Base-by-base conservation (phyloP, 1,140 invertebrate genomes). In the Cydia pomonella region DNA sequence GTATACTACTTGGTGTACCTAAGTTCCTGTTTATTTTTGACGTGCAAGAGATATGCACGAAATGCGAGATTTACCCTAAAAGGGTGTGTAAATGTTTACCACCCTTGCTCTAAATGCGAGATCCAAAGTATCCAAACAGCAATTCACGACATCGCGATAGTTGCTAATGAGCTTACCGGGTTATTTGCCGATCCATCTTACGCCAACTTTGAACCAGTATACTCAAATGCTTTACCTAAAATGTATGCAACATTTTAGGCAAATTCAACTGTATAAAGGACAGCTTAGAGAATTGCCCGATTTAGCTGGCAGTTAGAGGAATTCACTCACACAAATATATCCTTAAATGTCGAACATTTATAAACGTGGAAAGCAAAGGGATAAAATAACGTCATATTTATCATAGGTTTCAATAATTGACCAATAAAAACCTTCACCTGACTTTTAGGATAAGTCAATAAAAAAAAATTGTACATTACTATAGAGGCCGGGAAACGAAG, bases 181-280 rank as follows among this genome's bases (percentile, higher is more conserved):
- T 82, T 75, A 76, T 75, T 82, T 79, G 76, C 76, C 75, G 76
- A 82, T 77, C 80, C 80, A 82, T 80, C 82, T 84, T 77, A 44
- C 64, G 79, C 77, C 78, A 53, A 47, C 25, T 59, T 66, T 21
- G 25, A 76, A 59, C 64, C 66, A 50, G 47, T 59, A 21, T 21
- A 10, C 53, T 59, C 7, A 21, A 59, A 21, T 50, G 16, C 47
- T 50, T 41, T 71, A n/a, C n/a, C n/a, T n/a, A n/a, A n/a, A n/a
- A n/a, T n/a, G n/a, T n/a, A 63, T 6, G 16, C 47, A 50, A 50
- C 47, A 50, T 50, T 50, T 50, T 50, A 50, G 47, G 47, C 53
- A 59, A 59, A 59, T 59, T 21, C 53, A 50, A 41, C 38, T 41
- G 38, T 12, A 41, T 33, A 33, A 33, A 33, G 29, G 38, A 13